phyloP scores from a whole-genome alignment of 1,140 invertebrate species.

The Sinella curviseta region DNA sequence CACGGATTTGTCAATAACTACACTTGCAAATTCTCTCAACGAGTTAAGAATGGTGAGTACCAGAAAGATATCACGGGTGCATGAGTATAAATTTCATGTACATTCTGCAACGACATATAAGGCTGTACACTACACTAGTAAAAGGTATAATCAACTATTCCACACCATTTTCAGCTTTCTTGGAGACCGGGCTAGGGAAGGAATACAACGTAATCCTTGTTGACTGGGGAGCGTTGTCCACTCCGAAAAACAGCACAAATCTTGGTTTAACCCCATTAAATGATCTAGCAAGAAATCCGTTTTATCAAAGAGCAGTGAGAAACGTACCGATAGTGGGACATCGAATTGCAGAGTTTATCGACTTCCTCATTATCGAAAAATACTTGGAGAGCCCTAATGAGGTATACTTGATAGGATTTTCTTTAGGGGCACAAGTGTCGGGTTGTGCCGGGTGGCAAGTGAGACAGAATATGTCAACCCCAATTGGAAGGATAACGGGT shows the following conservation, averaged over 20 bases:
- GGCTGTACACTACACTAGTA: background rate
- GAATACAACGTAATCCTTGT: constrained; percentile 31
- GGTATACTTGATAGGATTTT: constrained; percentile 28
- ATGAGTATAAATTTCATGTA: no score
- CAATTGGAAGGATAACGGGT: constrained; percentile 21
- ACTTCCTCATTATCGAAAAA: constrained; percentile 12
- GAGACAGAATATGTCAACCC: background rate
- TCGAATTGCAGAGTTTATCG: constrained; percentile 31
- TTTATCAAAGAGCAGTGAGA: constrained; percentile 9
- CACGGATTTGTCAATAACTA: constrained; percentile 36
- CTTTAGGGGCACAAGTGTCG: constrained; percentile 4
- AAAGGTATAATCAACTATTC: background rate
- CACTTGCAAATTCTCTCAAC: constrained; percentile 11
- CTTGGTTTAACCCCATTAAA: background rate
- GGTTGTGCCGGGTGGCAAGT: background rate
- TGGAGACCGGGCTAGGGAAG: constrained; percentile 7
- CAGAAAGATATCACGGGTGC: background rate
- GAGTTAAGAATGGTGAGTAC: constrained; percentile 31
- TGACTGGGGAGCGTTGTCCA: constrained; percentile 33
- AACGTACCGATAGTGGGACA: constrained; percentile 32
- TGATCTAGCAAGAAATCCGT: constrained; percentile 24
- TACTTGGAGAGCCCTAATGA: constrained; percentile 10
- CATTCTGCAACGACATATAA: background rate
- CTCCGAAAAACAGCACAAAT: constrained; percentile 4
- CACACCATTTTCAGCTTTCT: background rate